A percentile compares a stretch with the other conserved stretches of the same genome.
Evolutionary conservation across 1,140 invertebrate genomes (phyloP).

Genomic region (Mamestra configurata): DNA sequence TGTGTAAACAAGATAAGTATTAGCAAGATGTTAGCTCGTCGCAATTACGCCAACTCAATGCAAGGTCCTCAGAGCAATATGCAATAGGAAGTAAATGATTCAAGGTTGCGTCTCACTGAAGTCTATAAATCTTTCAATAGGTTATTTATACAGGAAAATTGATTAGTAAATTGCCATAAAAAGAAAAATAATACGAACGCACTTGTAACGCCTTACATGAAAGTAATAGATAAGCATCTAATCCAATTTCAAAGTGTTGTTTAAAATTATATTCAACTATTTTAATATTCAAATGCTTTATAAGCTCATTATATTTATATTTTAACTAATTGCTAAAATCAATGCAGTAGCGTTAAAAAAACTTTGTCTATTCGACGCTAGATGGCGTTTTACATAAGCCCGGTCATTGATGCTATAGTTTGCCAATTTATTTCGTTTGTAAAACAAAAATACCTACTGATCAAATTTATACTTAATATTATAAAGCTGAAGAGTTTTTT

Average conservation of each 20-base stretch:
- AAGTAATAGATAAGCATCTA: too few species aligned
- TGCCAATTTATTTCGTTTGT: not conserved
- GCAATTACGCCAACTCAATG: slow-evolving; percentile 54
- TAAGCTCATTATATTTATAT: too few species aligned
- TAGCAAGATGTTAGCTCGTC: slow-evolving; percentile 48
- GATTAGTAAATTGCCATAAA: slow-evolving; percentile 39
- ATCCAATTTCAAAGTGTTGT: not conserved
- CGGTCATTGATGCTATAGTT: not conserved
- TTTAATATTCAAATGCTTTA: too few species aligned
- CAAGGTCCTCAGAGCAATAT: slow-evolving; percentile 62
- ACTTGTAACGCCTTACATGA: slow-evolving; percentile 3
- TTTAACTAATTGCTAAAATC: too few species aligned
- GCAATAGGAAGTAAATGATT: slow-evolving; percentile 61
- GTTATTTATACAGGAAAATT: slow-evolving; percentile 56
- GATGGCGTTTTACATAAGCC: not conserved
- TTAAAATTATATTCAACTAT: too few species aligned
- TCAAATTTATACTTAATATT: too few species aligned
- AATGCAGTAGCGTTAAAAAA: not conserved
- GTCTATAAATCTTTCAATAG: slow-evolving; percentile 61
- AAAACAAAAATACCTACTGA: too few species aligned
- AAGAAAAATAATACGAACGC: slow-evolving; percentile 16
- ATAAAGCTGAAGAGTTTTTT: too few species aligned
- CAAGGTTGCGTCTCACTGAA: slow-evolving; percentile 56
- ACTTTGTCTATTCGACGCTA: slow-evolving; percentile 5
- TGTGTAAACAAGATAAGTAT: slow-evolving; percentile 50